Conservation (phyloP, 2,797 vertebrate species). For the Platalea minor region DNA sequence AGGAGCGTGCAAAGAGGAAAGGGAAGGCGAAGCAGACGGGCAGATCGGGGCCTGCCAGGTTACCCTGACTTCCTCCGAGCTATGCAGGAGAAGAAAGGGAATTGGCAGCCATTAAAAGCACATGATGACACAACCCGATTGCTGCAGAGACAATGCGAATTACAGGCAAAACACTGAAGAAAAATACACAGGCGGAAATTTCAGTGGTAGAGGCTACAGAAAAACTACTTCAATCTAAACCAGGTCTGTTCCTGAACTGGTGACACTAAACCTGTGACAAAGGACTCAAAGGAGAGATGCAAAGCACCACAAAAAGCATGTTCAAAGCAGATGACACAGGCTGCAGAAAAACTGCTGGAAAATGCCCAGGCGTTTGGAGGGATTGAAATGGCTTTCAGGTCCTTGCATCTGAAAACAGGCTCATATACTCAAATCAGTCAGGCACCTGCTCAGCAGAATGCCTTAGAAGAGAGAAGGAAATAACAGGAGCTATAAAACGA, state of each 20-base stretch:
- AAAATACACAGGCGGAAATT: neutral
- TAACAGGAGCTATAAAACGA: neutral
- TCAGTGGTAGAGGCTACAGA: neutral
- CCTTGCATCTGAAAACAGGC: neutral
- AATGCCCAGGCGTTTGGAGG: neutral
- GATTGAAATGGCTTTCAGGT: neutral
- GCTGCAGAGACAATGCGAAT: neutral
- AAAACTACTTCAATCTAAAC: neutral
- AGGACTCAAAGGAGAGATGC: neutral
- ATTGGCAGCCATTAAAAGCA: conserved; percentile 4
- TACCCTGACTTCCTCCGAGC: conserved; percentile 9
- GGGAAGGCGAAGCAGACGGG: neutral
- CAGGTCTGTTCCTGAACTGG: neutral
- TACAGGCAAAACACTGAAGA: neutral
- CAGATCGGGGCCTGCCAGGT: conserved; percentile 31
- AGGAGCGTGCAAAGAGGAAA: neutral
- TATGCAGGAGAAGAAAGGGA: conserved; percentile 2
- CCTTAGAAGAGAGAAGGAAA: neutral
- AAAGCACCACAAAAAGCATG: neutral
- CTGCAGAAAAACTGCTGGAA: neutral
- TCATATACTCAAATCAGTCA: neutral
- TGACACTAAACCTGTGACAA: neutral
- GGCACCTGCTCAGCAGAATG: neutral
- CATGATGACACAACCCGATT: neutral
- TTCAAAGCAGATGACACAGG: neutral